Conservation (phyloP, 2,888 invertebrate genomes). For the Plemyria rubiginata region DNA sequence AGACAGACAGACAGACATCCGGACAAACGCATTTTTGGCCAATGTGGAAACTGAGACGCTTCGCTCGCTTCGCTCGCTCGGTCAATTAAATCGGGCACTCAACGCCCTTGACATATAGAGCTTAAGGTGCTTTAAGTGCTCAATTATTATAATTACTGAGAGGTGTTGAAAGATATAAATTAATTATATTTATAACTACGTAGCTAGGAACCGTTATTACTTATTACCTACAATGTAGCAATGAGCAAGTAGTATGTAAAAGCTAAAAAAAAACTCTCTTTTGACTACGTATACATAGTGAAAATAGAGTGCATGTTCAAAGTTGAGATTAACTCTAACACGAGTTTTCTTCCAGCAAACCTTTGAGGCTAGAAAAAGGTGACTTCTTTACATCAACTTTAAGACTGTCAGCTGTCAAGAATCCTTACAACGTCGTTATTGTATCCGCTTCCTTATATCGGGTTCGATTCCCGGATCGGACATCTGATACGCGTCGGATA, state of each 20-base stretch:
- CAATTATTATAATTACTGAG: slow-evolving; percentile 23
- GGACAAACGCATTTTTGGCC: too few species aligned
- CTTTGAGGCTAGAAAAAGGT: too few species aligned
- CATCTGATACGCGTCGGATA: slow-evolving; percentile 38
- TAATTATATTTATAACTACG: slow-evolving; percentile 1
- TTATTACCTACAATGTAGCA: too few species aligned
- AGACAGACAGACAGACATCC: too few species aligned
- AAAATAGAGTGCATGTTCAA: too few species aligned
- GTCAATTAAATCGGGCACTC: slow-evolving; percentile 16
- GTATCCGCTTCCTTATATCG: slow-evolving; percentile 40
- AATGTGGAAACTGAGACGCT: too few species aligned
- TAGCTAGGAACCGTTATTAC: neutral
- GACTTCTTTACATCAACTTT: neutral
- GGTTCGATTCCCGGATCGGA: slow-evolving; percentile 40
- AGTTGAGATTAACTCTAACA: too few species aligned
- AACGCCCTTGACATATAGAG: slow-evolving; percentile 26
- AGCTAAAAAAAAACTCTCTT: too few species aligned
- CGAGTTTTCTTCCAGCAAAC: too few species aligned
- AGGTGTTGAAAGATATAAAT: slow-evolving; percentile 13
- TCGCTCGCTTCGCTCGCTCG: too few species aligned
- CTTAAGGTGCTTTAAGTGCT: slow-evolving; percentile 1
- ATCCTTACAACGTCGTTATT: slow-evolving; percentile 32
- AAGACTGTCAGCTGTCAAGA: slow-evolving; percentile 34
- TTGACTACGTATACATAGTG: too few species aligned
- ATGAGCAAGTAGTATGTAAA: too few species aligned